phyloP scores from a whole-genome alignment of 2,113 vertebrate species.

The Chloebia gouldiae region DNA sequence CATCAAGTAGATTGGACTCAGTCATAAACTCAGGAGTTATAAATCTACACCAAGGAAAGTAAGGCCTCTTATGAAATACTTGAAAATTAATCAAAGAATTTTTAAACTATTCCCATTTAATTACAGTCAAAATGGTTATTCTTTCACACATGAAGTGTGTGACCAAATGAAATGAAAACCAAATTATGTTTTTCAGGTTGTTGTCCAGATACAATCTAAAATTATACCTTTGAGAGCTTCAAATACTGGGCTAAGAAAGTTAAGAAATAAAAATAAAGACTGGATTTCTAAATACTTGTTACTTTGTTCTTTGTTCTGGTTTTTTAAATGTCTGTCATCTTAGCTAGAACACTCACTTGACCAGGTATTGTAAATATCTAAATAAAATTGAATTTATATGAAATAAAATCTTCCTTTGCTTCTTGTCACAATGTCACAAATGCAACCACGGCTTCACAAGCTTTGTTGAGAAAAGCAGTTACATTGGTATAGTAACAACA shows the following conservation, averaged over 20 bases:
- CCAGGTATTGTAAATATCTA: background rate
- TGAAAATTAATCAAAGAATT: background rate
- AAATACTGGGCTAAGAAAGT: background rate
- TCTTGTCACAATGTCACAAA: background rate
- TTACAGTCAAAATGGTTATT: background rate
- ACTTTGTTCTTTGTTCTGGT: background rate
- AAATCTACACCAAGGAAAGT: background rate
- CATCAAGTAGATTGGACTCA: background rate
- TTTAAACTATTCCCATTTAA: background rate
- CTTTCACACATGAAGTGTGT: background rate
- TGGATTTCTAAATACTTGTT: background rate
- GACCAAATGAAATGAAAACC: background rate
- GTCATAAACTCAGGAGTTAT: background rate
- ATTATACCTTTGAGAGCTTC: background rate
- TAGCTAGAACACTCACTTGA: background rate
- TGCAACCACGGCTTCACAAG: background rate
- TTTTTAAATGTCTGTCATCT: background rate
- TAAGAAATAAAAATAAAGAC: background rate
- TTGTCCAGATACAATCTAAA: background rate
- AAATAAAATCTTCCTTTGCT: background rate
- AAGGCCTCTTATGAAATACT: background rate
- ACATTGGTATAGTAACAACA: background rate
- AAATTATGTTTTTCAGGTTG: background rate
- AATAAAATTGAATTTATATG: background rate
- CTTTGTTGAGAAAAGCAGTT: background rate